Evolutionary conservation across 1,140 invertebrate species (phyloP).

Genomic region (Drosophila quadrilineata): DNA sequence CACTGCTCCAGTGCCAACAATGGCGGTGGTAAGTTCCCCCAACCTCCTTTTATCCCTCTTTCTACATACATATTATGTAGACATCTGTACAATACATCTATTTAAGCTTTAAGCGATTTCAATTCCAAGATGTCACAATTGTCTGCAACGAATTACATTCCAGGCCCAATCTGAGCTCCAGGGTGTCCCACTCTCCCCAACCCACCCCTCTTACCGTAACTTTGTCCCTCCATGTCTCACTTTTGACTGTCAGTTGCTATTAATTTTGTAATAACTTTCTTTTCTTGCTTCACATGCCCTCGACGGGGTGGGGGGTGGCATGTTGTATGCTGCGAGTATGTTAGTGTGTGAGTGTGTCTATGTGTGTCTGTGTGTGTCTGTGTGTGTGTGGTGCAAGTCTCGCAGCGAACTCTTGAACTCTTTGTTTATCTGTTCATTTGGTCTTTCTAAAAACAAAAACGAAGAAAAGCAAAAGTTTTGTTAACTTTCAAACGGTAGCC

Average conservation of each 20-base stretch:
- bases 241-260: conserved; percentile 65
- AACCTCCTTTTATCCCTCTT: too few relatives aligned
- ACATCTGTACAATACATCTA: background rate
- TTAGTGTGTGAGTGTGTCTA: too few relatives aligned
- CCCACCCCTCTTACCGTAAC: too few relatives aligned
- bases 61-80: too few relatives aligned
- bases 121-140: conserved; percentile 68
- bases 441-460: conserved; percentile 68
- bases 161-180: background rate
- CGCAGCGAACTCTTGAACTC: conserved; percentile 65
- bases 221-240: conserved; percentile 7
- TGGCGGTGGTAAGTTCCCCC: conserved; percentile 85
- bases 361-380: too few relatives aligned
- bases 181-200: conserved; percentile 12
- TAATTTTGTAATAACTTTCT: conserved; percentile 77
- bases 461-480: conserved; percentile 71
- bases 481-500: conserved; percentile 69
- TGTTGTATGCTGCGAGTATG: too few relatives aligned
- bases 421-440: conserved; percentile 64
- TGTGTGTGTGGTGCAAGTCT: conserved; percentile 17
- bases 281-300: conserved; percentile 64
- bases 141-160: conserved; percentile 34
- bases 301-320: background rate
- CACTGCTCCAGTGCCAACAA: conserved; percentile 83
- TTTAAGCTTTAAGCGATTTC: background rate